A percentile compares a stretch with the other conserved stretches of the same genome.
These are phyloP conservation scores for Dyspetes luteomarginatus DNA, from an alignment of 2,888 invertebrate genomes.

Conservation along the genomic window DNA sequence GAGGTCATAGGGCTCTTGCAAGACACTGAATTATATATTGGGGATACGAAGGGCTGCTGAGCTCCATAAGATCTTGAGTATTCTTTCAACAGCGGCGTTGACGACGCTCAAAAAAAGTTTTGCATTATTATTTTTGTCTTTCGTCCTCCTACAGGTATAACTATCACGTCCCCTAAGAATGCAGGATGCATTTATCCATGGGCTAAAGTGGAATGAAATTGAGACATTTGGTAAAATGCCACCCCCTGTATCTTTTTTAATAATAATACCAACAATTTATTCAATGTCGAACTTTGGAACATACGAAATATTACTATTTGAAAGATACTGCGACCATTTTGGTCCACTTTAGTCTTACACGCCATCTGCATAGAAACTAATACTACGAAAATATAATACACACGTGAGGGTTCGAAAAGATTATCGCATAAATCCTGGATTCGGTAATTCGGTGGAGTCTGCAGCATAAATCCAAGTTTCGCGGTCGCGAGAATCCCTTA, in stretches of 20 bases:
- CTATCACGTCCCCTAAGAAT: not conserved
- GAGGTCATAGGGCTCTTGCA: constrained; percentile 6
- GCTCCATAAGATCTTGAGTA: not conserved
- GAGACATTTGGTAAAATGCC: no score
- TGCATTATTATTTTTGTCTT: not conserved
- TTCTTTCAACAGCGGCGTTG: not conserved
- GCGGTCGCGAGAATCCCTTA: constrained; percentile 69
- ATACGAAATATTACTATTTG: no score
- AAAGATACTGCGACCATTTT: no score
- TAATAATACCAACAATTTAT: no score
- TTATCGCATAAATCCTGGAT: constrained; percentile 80
- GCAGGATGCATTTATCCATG: not conserved
- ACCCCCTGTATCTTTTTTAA: no score
- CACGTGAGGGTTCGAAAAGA: constrained; percentile 56
- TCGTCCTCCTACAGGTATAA: not conserved
- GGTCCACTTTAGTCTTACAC: no score
- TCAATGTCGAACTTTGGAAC: no score
- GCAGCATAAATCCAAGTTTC: constrained; percentile 81
- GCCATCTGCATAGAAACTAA: no score
- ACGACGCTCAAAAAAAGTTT: not conserved
- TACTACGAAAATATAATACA: no score
- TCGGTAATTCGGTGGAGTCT: constrained; percentile 80
- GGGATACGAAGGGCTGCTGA: constrained; percentile 19
- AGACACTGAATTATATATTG: constrained; percentile 48
- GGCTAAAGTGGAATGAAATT: no score